A percentile compares a stretch with the other conserved stretches of the same genome.
Conservation (phyloP, 2,888 invertebrate genomes). For the Torymus aiolomorphi region DNA sequence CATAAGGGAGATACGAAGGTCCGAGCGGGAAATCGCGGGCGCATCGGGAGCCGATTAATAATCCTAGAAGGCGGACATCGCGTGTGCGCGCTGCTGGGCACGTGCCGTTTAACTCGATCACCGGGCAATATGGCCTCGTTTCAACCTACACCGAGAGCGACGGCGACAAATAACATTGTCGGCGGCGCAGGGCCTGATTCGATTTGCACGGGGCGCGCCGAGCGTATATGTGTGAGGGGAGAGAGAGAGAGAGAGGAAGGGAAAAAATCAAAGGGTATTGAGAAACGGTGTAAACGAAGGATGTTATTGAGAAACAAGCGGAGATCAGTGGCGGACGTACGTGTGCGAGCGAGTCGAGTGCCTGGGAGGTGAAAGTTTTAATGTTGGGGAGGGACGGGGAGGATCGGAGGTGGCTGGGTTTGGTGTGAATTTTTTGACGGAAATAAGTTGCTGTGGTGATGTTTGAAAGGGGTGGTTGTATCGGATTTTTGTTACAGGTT, state of each 20-base stretch:
- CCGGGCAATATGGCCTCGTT: slow-evolving; percentile 75
- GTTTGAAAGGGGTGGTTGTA: no score
- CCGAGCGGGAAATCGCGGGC: not conserved
- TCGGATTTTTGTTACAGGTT: no score
- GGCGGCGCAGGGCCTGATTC: slow-evolving; percentile 34
- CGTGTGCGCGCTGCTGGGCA: slow-evolving; percentile 60
- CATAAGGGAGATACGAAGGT: no score
- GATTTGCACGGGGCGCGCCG: no score
- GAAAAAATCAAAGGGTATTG: slow-evolving; percentile 50
- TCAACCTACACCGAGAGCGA: slow-evolving; percentile 72
- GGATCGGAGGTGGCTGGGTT: no score
- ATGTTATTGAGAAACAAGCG: not conserved
- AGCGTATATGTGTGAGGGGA: no score
- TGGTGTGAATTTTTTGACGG: no score
- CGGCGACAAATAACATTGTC: slow-evolving; percentile 75
- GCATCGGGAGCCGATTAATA: slow-evolving; percentile 6
- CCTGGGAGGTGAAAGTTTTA: no score
- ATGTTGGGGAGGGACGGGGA: no score
- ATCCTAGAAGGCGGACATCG: not conserved
- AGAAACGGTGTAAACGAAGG: slow-evolving; percentile 24
- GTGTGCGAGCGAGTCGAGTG: no score
- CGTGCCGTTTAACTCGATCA: slow-evolving; percentile 76
- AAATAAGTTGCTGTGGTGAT: no score
- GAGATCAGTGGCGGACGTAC: no score
- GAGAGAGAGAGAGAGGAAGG: not conserved